These are phyloP conservation scores for Phymanthus crucifer DNA, from an alignment of 92 coral and sea anemone species.

Conservation along the genomic window DNA sequence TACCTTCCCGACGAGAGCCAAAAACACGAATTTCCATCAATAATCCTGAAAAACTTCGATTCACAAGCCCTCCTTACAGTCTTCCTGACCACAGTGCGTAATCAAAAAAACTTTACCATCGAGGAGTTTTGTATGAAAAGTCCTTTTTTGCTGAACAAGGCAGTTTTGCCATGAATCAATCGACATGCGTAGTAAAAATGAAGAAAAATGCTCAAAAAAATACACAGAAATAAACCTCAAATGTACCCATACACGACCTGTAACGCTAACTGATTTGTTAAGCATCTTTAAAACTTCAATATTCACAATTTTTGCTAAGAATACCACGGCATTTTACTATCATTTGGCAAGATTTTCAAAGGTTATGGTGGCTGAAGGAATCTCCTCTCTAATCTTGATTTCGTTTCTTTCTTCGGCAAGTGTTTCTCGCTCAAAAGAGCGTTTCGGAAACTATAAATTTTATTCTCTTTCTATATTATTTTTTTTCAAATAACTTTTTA, in stretches of 20 bases:
- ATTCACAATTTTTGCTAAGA: neutral
- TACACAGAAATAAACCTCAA: constrained; percentile 60
- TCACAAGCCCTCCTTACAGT: neutral
- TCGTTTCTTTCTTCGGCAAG: neutral
- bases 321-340: neutral
- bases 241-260: constrained; percentile 43
- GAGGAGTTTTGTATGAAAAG: constrained; percentile 12
- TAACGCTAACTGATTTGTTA: constrained; percentile 8
- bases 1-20: neutral
- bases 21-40: neutral
- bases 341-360: neutral
- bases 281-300: neutral
- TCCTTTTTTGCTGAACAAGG: constrained; percentile 37
- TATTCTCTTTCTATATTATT: neutral
- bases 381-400: neutral
- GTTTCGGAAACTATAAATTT: neutral
- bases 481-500: neutral
- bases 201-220: constrained; percentile 76
- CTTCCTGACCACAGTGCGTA: neutral
- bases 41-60: neutral
- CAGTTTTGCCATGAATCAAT: constrained; percentile 4
- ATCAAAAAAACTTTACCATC: neutral
- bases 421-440: neutral
- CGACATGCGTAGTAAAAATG: constrained; percentile 98
- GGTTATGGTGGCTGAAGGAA: neutral